A percentile compares a stretch with the other conserved stretches of the same genome.
Conservation (phyloP, 92 coral and sea anemone species). For the Hydrozoanthus gracilis region DNA sequence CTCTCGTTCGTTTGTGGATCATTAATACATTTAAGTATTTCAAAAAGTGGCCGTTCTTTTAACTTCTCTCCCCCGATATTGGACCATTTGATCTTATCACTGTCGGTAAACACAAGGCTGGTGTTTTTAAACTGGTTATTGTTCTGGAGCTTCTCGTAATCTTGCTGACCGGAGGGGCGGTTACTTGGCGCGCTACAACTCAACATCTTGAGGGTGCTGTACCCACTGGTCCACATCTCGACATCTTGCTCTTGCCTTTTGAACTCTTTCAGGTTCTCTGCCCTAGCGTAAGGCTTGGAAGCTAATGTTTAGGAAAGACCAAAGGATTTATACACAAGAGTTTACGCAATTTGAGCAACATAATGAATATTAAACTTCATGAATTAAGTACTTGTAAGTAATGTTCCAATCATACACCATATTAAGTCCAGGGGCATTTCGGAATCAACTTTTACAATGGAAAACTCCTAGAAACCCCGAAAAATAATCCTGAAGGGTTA, state of each 20-base stretch:
- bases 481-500: too few species aligned
- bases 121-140: conserved; percentile 55
- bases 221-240: conserved; percentile 72
- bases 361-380: conserved; percentile 29
- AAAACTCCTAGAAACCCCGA: too few species aligned
- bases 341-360: too few species aligned
- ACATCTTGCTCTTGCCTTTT: conserved; percentile 69
- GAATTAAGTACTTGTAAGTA: conserved; percentile 43
- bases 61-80: conserved; percentile 66
- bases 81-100: conserved; percentile 67
- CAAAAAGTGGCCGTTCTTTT: conserved; percentile 71
- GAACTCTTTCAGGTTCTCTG: conserved; percentile 67
- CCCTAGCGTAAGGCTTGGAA: conserved; percentile 30
- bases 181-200: conserved; percentile 43
- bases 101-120: conserved; percentile 61
- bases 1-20: conserved; percentile 67
- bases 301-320: too few species aligned
- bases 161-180: conserved; percentile 23
- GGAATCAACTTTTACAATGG: too few species aligned
- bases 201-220: conserved; percentile 62
- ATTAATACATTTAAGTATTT: conserved; percentile 72
- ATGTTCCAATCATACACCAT: too few species aligned
- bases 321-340: too few species aligned
- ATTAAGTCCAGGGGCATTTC: too few species aligned
- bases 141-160: conserved; percentile 11